Conservation (phyloP, 2,888 invertebrate species). For the Unio pictorum region DNA sequence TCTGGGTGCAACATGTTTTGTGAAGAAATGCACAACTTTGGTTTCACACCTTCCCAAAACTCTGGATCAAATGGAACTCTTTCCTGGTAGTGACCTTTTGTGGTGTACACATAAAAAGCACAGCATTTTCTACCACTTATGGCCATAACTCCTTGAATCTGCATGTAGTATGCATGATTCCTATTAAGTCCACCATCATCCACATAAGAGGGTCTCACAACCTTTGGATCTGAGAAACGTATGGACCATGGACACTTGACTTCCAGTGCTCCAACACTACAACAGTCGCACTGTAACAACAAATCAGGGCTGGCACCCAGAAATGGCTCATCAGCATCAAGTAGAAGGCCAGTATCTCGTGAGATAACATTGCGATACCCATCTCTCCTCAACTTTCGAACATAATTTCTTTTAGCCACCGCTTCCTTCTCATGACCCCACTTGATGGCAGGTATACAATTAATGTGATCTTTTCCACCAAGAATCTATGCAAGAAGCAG, state of each 20-base stretch:
- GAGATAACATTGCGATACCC: too few species aligned
- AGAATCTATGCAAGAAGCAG: too few species aligned
- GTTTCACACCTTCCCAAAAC: background rate
- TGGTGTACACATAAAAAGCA: conserved; percentile 8
- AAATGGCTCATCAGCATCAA: background rate
- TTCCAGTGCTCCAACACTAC: conserved; percentile 8
- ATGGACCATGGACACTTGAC: conserved; percentile 5
- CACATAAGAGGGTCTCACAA: too few species aligned
- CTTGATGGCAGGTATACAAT: too few species aligned
- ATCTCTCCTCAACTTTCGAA: too few species aligned
- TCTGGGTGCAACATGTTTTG: background rate
- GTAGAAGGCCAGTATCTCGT: background rate
- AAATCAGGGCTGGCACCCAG: conserved; percentile 7
- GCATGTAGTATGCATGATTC: background rate
- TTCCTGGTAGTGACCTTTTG: conserved; percentile 2
- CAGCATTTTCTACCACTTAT: conserved; percentile 14
- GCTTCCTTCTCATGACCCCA: too few species aligned
- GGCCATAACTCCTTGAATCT: conserved; percentile 18
- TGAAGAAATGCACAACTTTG: conserved; percentile 2
- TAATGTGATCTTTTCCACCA: too few species aligned
- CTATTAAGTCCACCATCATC: too few species aligned
- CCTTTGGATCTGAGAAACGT: too few species aligned
- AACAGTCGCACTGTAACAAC: conserved; percentile 7
- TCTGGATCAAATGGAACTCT: conserved; percentile 7
- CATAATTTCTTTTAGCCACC: too few species aligned